Conservation (phyloP, 2,888 invertebrate genomes). For the Melinaea menophilus region DNA sequence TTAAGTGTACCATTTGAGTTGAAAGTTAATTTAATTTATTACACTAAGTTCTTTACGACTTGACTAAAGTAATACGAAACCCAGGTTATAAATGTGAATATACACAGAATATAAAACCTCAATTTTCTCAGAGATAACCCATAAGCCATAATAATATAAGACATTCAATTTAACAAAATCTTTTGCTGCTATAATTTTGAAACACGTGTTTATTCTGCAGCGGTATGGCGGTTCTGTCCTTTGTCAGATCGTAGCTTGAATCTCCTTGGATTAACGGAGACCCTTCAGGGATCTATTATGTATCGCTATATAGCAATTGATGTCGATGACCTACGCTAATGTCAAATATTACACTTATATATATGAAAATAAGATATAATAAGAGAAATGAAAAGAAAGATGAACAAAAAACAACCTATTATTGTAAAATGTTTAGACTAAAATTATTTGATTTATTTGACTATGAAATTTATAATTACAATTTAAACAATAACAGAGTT, state of each 20-base stretch:
- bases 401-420: too few species aligned
- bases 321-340: background rate
- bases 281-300: conserved; percentile 38
- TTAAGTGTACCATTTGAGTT: too few species aligned
- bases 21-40: too few species aligned
- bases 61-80: too few species aligned
- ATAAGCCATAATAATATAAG: background rate
- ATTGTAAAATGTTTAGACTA: too few species aligned
- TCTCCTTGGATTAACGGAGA: conserved; percentile 55
- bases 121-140: background rate
- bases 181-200: conserved; percentile 11
- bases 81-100: too few species aligned
- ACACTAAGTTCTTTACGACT: too few species aligned
- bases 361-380: too few species aligned
- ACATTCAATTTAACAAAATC: conserved; percentile 5
- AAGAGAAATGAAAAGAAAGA: too few species aligned
- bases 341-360: too few species aligned
- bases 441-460: too few species aligned
- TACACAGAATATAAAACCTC: background rate
- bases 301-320: conserved; percentile 27
- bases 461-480: conserved; percentile 9
- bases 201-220: conserved; percentile 16
- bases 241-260: conserved; percentile 60
- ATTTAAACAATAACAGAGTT: conserved; percentile 8
- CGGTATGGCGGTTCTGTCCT: conserved; percentile 42